A percentile compares a stretch with the other conserved stretches of the same genome.
Conservation (phyloP, 2,113 vertebrate genomes). For the Sialia sialis region DNA sequence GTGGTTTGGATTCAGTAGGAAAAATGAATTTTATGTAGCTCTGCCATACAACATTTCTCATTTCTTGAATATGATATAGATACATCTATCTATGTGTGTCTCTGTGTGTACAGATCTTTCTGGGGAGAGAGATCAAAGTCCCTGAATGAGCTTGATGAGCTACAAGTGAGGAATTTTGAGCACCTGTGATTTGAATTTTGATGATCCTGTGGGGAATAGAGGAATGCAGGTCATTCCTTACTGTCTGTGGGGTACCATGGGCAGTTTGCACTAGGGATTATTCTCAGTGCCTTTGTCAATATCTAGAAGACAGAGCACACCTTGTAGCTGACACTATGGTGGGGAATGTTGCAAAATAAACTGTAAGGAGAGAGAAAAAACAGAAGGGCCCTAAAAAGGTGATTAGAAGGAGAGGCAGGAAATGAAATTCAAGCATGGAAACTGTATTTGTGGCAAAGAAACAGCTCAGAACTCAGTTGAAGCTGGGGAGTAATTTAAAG, state of each 20-base stretch:
- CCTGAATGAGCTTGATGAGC: neutral
- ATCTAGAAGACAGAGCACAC: neutral
- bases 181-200: neutral
- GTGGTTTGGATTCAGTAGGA: neutral
- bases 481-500: conserved; percentile 34
- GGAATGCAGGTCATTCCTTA: neutral
- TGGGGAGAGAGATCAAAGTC: neutral
- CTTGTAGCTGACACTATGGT: neutral
- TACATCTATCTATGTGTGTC: rapidly evolving
- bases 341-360: neutral
- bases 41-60: neutral
- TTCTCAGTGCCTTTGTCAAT: neutral
- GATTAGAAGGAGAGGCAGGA: conserved; percentile 21
- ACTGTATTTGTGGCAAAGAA: conserved; percentile 2
- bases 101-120: neutral
- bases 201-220: neutral
- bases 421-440: conserved; percentile 28
- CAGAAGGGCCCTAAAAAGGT: neutral
- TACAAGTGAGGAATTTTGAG: neutral
- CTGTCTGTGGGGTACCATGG: neutral
- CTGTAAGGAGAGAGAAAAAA: neutral
- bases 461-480: neutral
- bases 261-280: neutral
- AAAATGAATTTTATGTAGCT: neutral
- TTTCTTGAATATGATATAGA: neutral